Percentiles rank a stretch among this genome's conserved stretches.
These are phyloP conservation scores for Synchiropus splendidus DNA, from an alignment of 2,113 vertebrate species.

Conservation along the genomic window DNA sequence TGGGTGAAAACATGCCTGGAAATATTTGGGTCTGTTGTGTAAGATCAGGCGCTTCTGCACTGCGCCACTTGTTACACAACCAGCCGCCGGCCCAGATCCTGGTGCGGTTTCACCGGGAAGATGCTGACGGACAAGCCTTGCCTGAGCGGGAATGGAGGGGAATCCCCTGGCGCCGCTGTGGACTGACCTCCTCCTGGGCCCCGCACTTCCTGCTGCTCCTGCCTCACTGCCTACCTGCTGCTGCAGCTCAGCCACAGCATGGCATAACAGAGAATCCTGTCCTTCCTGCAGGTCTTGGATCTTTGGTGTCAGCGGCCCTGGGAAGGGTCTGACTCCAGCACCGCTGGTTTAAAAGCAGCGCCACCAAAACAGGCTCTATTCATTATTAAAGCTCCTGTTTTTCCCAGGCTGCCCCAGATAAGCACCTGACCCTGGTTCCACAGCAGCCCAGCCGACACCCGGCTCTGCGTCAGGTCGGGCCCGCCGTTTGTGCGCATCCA, in stretches of 20 bases:
- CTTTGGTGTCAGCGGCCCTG: too few species aligned
- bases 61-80: slow-evolving; percentile 21
- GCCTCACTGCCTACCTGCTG: too few species aligned
- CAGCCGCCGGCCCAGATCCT: too few species aligned
- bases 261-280: too few species aligned
- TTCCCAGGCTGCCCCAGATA: slow-evolving; percentile 48
- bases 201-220: too few species aligned
- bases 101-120: too few species aligned
- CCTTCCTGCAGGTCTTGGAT: too few species aligned
- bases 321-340: too few species aligned
- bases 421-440: slow-evolving; percentile 40
- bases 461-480: slow-evolving; percentile 2
- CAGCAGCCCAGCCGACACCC: slow-evolving; percentile 32
- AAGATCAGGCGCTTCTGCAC: slow-evolving; percentile 19
- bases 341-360: too few species aligned
- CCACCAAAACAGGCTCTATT: too few species aligned
- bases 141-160: slow-evolving; percentile 43
- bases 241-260: too few species aligned
- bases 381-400: too few species aligned
- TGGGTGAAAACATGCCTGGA: slow-evolving; percentile 23
- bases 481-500: slow-evolving; percentile 1
- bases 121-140: slow-evolving; percentile 14
- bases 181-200: slow-evolving; percentile 25
- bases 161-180: slow-evolving; percentile 49
- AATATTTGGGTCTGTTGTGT: slow-evolving; percentile 31